phyloP scores from a whole-genome alignment of 2,888 invertebrate species.

The Melieria omissa region DNA sequence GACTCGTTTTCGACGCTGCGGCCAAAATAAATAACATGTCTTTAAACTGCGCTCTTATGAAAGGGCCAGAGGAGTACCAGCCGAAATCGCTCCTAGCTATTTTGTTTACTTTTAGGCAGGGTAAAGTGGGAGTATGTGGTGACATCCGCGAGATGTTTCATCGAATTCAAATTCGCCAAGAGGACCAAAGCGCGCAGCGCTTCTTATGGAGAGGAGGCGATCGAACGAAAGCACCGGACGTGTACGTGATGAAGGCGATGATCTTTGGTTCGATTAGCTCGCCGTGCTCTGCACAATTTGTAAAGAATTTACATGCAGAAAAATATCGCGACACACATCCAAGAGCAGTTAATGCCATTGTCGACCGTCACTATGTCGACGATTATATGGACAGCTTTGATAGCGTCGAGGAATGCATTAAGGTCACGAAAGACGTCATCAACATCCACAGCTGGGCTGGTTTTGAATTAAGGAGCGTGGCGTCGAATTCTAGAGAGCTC shows the following conservation, averaged over 20 bases:
- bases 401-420: conserved; percentile 13
- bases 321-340: conserved; percentile 20
- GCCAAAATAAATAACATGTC: neutral
- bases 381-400: conserved; percentile 16
- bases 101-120: neutral
- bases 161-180: neutral
- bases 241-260: neutral
- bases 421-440: conserved; percentile 4
- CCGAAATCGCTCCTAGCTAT: neutral
- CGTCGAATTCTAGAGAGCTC: conserved; percentile 12
- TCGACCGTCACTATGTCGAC: conserved; percentile 24
- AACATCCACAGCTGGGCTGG: conserved; percentile 10
- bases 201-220: conserved; percentile 9
- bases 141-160: conserved; percentile 13
- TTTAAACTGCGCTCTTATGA: conserved; percentile 6
- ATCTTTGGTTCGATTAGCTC: conserved; percentile 19
- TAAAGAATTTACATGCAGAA: conserved; percentile 34
- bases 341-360: conserved; percentile 32
- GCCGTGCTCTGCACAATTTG: conserved; percentile 24
- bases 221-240: neutral
- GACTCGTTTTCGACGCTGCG: conserved; percentile 19
- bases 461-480: conserved; percentile 11
- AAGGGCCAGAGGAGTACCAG: neutral
- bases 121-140: neutral
- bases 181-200: neutral